These are phyloP conservation scores for Stegana nigrithorax DNA, from an alignment of 2,888 invertebrate species.

Conservation along the genomic window DNA sequence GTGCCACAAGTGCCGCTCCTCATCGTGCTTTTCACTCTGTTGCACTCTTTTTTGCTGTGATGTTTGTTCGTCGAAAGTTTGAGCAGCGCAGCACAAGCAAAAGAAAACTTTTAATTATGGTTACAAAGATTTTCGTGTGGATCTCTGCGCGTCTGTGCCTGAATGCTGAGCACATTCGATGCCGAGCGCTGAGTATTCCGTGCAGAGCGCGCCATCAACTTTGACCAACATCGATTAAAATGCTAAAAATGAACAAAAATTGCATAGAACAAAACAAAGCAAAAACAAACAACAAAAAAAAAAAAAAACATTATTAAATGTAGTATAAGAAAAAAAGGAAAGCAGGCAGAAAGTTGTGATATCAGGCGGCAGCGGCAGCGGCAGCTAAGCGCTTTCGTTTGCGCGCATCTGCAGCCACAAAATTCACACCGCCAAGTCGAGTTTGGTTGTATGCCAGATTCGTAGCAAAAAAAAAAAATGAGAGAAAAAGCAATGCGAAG, in stretches of 20 bases:
- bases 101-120: slow-evolving; percentile 58
- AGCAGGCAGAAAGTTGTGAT: no score
- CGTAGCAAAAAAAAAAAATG: background rate
- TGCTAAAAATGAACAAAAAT: slow-evolving; percentile 61
- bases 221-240: slow-evolving; percentile 61
- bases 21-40: background rate
- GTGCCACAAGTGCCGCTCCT: slow-evolving; percentile 62
- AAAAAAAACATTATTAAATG: background rate
- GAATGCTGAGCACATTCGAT: no score
- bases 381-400: no score
- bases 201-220: slow-evolving; percentile 38
- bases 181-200: no score
- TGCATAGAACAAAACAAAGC: slow-evolving; percentile 50
- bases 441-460: background rate
- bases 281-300: slow-evolving; percentile 16
- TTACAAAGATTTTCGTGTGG: slow-evolving; percentile 48
- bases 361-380: no score
- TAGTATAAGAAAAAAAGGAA: no score
- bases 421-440: background rate
- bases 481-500: background rate
- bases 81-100: slow-evolving; percentile 25
- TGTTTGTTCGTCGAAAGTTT: slow-evolving; percentile 1
- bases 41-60: background rate
- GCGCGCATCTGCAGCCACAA: background rate
- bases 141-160: background rate